A percentile compares a stretch with the other conserved stretches of the same genome.
These are phyloP conservation scores for Zalophus californianus DNA, from an alignment of 2,797 vertebrate genomes.

Conservation along the genomic window DNA sequence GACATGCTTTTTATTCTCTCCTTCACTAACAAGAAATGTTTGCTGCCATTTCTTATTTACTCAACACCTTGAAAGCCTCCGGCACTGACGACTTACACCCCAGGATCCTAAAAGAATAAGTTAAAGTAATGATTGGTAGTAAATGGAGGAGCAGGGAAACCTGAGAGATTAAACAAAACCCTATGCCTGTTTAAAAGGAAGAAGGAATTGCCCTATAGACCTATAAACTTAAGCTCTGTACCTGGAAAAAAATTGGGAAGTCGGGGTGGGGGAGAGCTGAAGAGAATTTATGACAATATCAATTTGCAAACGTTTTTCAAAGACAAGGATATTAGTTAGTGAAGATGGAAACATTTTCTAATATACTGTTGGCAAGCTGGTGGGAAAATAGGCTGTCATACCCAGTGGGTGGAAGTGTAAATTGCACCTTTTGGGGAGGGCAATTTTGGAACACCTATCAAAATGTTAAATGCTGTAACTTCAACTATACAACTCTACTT, in stretches of 20 bases:
- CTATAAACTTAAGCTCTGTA: conserved; percentile 54
- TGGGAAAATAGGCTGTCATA: background rate
- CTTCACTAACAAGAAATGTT: conserved; percentile 71
- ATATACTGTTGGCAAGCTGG: background rate
- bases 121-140: conserved; percentile 76
- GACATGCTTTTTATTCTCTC: conserved; percentile 76
- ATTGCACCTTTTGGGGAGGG: background rate
- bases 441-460: conserved; percentile 40
- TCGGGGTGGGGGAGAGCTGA: background rate
- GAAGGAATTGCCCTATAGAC: conserved; percentile 55
- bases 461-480: conserved; percentile 34
- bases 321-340: conserved; percentile 30
- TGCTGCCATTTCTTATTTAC: conserved; percentile 81
- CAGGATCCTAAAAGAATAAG: conserved; percentile 77
- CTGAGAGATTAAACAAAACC: conserved; percentile 62
- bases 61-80: conserved; percentile 79
- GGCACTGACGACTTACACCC: conserved; percentile 65
- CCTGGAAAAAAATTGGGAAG: background rate
- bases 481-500: background rate
- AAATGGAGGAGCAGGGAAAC: conserved; percentile 69
- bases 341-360: conserved; percentile 53
- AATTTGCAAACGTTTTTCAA: conserved; percentile 67
- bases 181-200: conserved; percentile 58
- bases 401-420: background rate
- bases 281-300: conserved; percentile 30